Percentiles rank a stretch among this genome's conserved stretches.
Evolutionary conservation across 2,888 invertebrate species (phyloP).

Genomic region (Drosophila greeni): DNA sequence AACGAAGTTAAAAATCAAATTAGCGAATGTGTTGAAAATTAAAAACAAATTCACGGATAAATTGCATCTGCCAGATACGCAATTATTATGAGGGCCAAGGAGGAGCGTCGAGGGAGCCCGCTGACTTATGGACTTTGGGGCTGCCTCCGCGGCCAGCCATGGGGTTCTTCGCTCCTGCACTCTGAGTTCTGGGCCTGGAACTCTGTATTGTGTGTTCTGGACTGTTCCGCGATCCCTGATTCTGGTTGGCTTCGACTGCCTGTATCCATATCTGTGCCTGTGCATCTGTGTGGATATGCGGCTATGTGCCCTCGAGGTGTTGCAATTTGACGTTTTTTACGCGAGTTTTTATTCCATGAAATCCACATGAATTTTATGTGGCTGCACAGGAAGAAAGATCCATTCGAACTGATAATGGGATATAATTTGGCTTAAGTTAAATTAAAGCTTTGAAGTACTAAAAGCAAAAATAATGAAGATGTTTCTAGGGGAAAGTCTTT

Average conservation of each 20-base stretch:
- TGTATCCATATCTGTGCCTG: slow-evolving; percentile 24
- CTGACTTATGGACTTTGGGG: slow-evolving; percentile 61
- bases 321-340: slow-evolving; percentile 78
- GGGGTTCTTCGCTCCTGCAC: slow-evolving; percentile 31
- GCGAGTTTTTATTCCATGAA: slow-evolving; percentile 72
- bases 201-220: slow-evolving; percentile 3
- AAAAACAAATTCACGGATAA: slow-evolving; percentile 79
- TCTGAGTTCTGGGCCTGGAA: slow-evolving; percentile 27
- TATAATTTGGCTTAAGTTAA: not conserved
- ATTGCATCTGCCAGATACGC: slow-evolving; percentile 78
- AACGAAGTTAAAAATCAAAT: slow-evolving; percentile 79
- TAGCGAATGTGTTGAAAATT: slow-evolving; percentile 80
- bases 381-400: slow-evolving; percentile 37
- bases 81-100: slow-evolving; percentile 72
- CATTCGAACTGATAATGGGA: not conserved
- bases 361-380: slow-evolving; percentile 57
- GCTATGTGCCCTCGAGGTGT: slow-evolving; percentile 73
- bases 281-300: slow-evolving; percentile 39
- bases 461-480: not conserved
- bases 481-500: not conserved
- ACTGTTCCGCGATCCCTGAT: slow-evolving; percentile 4
- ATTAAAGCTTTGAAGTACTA: not conserved
- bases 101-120: slow-evolving; percentile 20
- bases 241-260: slow-evolving; percentile 8
- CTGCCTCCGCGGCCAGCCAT: slow-evolving; percentile 29